Evolutionary conservation across 2,797 vertebrate genomes (phyloP), one percentile per base, ranked within the genome.

Genomic region (Aldrovandia affinis): DNA sequence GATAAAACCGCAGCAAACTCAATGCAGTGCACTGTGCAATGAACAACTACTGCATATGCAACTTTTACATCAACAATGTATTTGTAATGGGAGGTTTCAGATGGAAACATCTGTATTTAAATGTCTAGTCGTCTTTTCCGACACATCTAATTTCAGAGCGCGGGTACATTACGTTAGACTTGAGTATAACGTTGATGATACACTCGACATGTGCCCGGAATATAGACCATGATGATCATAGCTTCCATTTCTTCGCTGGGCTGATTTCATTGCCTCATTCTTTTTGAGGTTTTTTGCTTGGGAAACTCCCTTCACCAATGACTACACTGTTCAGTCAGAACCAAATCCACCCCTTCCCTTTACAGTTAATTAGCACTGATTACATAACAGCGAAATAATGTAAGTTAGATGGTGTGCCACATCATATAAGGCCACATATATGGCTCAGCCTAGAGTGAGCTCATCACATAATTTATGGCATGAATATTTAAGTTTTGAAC

Each of bases 121-220:
- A 57, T 61, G n/a, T 81, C 59, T 33, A 80, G 47, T 65, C 77
- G 18, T 44, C 83, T 80, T 61, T 84, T 78, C 47, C 59, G 30
- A 36, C 3, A 30, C 39, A 39, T 80, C 44, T 80, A 84, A 80
- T 80, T 68, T 80, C 52, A 80, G 83, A 55, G 75, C 47, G 42
- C 30, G 78, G 78, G 78, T 3, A 79, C 50, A 79, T 52, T 79
- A 55, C 47, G 28, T 52, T 47, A 25, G 39, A n/a, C 22, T 47
- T 77, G 39, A 77, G 73, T 25, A n/a, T 77, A 77, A 83, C 25
- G 55, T 83, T 83, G 57, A 83, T 78, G 83, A 83, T 65, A 83
- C 73, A 59, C 77, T 39, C n/a, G 44, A 52, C 83, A 65, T 77
- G 57, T 50, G 83, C 28, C 79, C 59, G 28, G 54, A 50, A 63